Base-by-base conservation (phyloP, 2,113 vertebrate species). In the Oryzias melastigma region DNA sequence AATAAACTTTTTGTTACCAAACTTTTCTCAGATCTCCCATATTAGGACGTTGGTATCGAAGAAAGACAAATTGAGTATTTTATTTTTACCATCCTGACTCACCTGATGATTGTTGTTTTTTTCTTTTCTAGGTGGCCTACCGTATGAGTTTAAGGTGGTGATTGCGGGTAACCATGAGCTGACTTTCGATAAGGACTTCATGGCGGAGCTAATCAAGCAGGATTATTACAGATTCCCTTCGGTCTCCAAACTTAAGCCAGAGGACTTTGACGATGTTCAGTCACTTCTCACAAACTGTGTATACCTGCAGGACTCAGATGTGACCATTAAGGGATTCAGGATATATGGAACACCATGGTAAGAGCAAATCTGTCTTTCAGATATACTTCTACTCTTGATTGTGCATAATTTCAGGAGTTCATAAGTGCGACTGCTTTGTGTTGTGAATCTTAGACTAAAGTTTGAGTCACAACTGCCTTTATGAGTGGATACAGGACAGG, bases 221-320 rank as follows among this genome's bases (percentile, higher is more conserved):
- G 97, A 98, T 93, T 99, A 99, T 93, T 99, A 99, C 91, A 95
- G 97, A 80, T 99, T 99, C 90, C 97, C 96, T 58, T 99, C 97
- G 22, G 97, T 99, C 81, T 98, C 97, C 91, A 99, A 99, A 91
- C 95, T 99, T 92, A 98, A 98, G 92, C 96, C 97, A 17, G 97
- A 99, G 95, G 97, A 99, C 93, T 99, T 98, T 94, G 97, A 99
- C 93, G 95, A 98, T 90, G 96, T 99, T 81, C 97, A 98, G 88
- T 93, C 95, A 51, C 95, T 98, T 56, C 95, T 99, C 92, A 95
- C 97, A 85, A 99, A 99, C 93, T 96, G 95, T 92, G 95, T 99
- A 92, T 99, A 99, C 93, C 94, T 99, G 85, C 96, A 99, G 94
- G 97, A 99, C 87, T 97, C 96, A 17, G 97, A 99, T 73, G 93